Evolutionary conservation across 2,113 vertebrate genomes (phyloP).

Genomic region (Ailuropoda melanoleuca): DNA sequence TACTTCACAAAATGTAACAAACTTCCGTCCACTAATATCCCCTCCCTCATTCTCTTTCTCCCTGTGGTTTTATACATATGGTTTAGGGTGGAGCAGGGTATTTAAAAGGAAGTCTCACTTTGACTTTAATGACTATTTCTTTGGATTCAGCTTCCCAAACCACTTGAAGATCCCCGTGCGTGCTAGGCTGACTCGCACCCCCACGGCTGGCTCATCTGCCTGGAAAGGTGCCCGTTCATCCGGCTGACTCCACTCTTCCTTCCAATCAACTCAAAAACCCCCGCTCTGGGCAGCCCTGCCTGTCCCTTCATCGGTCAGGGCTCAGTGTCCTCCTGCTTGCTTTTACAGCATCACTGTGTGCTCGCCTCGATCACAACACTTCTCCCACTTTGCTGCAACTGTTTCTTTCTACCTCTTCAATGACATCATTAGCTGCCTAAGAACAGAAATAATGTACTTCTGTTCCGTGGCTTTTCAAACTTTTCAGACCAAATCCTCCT

Average conservation of each 20-base stretch:
- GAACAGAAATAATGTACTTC: not conserved
- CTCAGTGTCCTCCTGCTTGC: not conserved
- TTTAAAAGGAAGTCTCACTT: not conserved
- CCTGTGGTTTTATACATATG: not conserved
- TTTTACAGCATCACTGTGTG: not conserved
- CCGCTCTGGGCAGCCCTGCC: not conserved
- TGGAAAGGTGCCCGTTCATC: not conserved
- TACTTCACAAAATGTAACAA: not conserved
- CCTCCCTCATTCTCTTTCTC: not conserved
- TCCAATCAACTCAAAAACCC: not conserved
- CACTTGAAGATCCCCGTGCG: not conserved
- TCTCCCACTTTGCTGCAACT: not conserved
- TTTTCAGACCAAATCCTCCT: not conserved
- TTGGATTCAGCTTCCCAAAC: not conserved
- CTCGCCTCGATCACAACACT: not conserved
- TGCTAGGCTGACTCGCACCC: not conserved
- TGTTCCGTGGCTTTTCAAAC: not conserved
- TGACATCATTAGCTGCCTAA: not conserved
- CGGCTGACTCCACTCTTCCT: not conserved
- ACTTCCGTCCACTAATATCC: not conserved
- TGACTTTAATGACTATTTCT: not conserved
- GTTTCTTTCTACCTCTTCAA: not conserved
- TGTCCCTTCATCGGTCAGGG: not conserved
- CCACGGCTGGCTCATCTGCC: not conserved
- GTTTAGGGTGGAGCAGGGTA: not conserved